phyloP scores from a whole-genome alignment of 92 coral and sea anemone species.

The Siderastrea siderea region DNA sequence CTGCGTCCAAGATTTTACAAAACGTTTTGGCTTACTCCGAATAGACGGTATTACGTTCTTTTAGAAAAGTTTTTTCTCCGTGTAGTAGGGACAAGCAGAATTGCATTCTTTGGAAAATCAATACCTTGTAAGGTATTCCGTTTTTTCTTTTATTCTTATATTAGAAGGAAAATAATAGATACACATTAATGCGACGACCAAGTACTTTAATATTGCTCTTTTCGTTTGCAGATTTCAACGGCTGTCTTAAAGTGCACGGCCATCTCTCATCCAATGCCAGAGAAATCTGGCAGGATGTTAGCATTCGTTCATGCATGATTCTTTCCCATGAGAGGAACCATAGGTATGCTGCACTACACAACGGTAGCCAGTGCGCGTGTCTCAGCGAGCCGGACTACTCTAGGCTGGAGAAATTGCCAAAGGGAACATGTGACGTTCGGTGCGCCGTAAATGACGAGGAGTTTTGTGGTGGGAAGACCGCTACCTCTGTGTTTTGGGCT shows the following conservation, averaged over 20 bases:
- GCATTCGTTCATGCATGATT: slow-evolving; percentile 81
- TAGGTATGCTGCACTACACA: slow-evolving; percentile 74
- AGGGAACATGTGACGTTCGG: slow-evolving; percentile 58
- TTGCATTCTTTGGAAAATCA: too few relatives aligned
- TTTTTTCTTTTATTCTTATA: too few relatives aligned
- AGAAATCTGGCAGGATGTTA: slow-evolving; percentile 72
- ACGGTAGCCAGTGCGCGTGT: slow-evolving; percentile 87
- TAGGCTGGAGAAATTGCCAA: slow-evolving; percentile 59
- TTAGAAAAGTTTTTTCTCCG: too few relatives aligned
- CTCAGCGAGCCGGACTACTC: slow-evolving; percentile 44
- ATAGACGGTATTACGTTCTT: too few relatives aligned
- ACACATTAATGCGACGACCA: too few relatives aligned
- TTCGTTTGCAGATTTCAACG: slow-evolving; percentile 68
- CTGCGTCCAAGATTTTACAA: too few relatives aligned
- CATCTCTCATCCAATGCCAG: slow-evolving; percentile 72
- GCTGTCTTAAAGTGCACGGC: slow-evolving; percentile 83
- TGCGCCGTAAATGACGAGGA: slow-evolving; percentile 61
- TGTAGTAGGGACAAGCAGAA: too few relatives aligned
- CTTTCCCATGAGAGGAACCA: slow-evolving; percentile 71
- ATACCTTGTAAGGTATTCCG: too few relatives aligned
- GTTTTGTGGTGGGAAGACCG: slow-evolving; percentile 75
- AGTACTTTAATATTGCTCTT: not conserved
- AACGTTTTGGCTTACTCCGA: too few relatives aligned
- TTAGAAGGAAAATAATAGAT: too few relatives aligned
- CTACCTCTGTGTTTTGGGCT: slow-evolving; percentile 78